A percentile compares a stretch with the other conserved stretches of the same genome.
These are phyloP conservation scores for Hirtodrosophila histrioides DNA, from an alignment of 2,888 invertebrate species.

Conservation along the genomic window DNA sequence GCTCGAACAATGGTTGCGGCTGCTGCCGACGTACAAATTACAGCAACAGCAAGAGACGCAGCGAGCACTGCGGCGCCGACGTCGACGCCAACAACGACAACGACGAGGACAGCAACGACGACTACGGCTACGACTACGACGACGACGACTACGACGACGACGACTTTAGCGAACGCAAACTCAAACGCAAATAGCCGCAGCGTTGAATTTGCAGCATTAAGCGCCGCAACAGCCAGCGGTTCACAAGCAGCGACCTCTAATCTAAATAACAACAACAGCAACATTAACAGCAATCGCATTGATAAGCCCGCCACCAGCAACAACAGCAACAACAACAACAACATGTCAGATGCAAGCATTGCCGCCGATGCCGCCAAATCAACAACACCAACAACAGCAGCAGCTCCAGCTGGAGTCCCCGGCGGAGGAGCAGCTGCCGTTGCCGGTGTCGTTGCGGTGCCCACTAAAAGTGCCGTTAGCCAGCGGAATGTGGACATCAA, in stretches of 20 bases:
- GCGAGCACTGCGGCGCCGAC: conserved; percentile 17
- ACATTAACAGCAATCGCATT: conserved; percentile 19
- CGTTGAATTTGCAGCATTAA: conserved; percentile 45
- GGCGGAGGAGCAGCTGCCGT: conserved; percentile 23
- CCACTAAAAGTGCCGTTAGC: conserved; percentile 86
- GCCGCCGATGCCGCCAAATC: conserved; percentile 36
- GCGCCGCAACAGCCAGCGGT: conserved; percentile 38
- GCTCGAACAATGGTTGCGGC: conserved; percentile 69
- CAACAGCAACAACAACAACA: conserved; percentile 29
- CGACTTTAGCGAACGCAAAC: conserved; percentile 11
- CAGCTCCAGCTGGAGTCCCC: conserved; percentile 25
- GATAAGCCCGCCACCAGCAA: conserved; percentile 36
- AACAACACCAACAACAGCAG: conserved; percentile 28
- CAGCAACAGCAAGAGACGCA: conserved; percentile 39
- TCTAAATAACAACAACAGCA: conserved; percentile 49
- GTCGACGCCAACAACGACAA: conserved; percentile 13
- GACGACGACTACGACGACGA: conserved; percentile 13
- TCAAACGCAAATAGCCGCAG: conserved; percentile 19
- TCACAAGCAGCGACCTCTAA: conserved; percentile 47
- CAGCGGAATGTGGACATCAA: conserved; percentile 87
- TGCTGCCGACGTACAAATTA: conserved; percentile 64
- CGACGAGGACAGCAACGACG: conserved; percentile 12
- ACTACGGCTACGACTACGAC: conserved; percentile 17
- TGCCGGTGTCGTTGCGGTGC: conserved; percentile 20
- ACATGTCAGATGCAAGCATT: conserved; percentile 52